These are phyloP conservation scores for Arrhamphus sclerolepis DNA, from an alignment of 2,797 vertebrate species.

Conservation along the genomic window DNA sequence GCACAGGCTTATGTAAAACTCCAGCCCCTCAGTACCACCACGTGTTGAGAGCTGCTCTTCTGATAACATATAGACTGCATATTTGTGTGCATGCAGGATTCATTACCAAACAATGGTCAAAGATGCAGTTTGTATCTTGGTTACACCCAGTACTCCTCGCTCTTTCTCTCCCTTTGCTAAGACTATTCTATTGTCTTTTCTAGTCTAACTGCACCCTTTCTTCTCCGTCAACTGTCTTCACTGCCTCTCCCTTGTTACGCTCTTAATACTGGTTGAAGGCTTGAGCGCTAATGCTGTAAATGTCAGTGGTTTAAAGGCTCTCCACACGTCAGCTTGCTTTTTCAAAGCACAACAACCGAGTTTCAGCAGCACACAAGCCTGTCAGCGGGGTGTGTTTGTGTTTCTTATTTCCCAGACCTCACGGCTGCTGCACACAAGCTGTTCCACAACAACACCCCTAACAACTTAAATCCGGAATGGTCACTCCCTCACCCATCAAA, in stretches of 20 bases:
- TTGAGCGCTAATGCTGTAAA: conserved; percentile 61
- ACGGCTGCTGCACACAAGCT: conserved; percentile 6
- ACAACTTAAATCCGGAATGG: conserved; percentile 17
- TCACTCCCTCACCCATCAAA: conserved; percentile 29
- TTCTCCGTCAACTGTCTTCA: conserved; percentile 27
- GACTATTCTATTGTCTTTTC: conserved; percentile 1
- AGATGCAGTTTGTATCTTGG: conserved; percentile 30
- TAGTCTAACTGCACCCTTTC: not conserved
- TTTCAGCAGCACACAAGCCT: conserved; percentile 40
- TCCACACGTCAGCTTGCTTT: conserved; percentile 51
- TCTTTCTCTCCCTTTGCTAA: not conserved
- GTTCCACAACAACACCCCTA: not conserved
- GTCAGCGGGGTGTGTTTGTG: conserved; percentile 36
- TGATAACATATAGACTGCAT: conserved; percentile 9
- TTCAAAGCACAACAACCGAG: conserved; percentile 40
- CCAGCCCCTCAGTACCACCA: conserved; percentile 37
- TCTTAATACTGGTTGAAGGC: conserved; percentile 55
- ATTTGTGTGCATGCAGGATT: conserved; percentile 11
- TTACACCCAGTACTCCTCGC: not conserved
- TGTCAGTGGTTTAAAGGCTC: conserved; percentile 66
- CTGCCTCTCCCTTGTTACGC: conserved; percentile 34
- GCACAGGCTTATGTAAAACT: conserved; percentile 78
- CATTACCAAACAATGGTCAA: conserved; percentile 49
- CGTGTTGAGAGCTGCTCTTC: conserved; percentile 30
- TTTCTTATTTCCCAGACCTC: conserved; percentile 10